Conservation (phyloP, 2,797 vertebrate species). For the Centroberyx gerrardi region DNA sequence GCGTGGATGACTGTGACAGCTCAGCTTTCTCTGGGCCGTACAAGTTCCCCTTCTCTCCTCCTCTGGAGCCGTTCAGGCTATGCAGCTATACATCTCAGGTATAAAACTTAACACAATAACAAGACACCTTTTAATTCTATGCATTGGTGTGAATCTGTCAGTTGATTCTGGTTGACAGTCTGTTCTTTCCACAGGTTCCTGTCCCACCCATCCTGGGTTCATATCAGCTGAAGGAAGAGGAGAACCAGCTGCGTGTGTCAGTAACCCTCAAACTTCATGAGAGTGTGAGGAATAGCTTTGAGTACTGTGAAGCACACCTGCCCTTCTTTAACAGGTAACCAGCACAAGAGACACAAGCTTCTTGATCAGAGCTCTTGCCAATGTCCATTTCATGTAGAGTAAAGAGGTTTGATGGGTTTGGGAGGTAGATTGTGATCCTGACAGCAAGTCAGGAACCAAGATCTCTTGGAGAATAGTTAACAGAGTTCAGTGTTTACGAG, state of each 20-base stretch:
- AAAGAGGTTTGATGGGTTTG: background rate
- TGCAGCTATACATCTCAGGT: slow-evolving; percentile 98
- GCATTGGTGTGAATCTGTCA: background rate
- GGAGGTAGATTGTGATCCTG: background rate
- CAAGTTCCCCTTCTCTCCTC: slow-evolving; percentile 95
- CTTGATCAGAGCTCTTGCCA: background rate
- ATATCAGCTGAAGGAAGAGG: slow-evolving; percentile 90
- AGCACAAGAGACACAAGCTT: background rate
- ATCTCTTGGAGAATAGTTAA: background rate
- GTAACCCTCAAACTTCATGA: slow-evolving; percentile 95
- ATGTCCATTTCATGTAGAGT: background rate
- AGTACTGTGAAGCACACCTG: slow-evolving; percentile 94
- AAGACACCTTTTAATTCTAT: background rate
- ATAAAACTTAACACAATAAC: slow-evolving; percentile 27
- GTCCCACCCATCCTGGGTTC: slow-evolving; percentile 94
- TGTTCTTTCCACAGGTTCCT: slow-evolving; percentile 86
- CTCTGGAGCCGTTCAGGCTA: slow-evolving; percentile 91
- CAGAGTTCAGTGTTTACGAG: background rate
- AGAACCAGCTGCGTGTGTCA: slow-evolving; percentile 86
- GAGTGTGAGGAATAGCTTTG: slow-evolving; percentile 95
- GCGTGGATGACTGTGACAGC: slow-evolving; percentile 88
- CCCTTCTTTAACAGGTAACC: slow-evolving; percentile 96
- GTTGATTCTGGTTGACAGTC: background rate
- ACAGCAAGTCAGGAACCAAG: background rate
- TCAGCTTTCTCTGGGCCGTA: slow-evolving; percentile 94